These are phyloP conservation scores for Elephas maximus DNA, from an alignment of 2,113 vertebrate species.

Conservation along the genomic window DNA sequence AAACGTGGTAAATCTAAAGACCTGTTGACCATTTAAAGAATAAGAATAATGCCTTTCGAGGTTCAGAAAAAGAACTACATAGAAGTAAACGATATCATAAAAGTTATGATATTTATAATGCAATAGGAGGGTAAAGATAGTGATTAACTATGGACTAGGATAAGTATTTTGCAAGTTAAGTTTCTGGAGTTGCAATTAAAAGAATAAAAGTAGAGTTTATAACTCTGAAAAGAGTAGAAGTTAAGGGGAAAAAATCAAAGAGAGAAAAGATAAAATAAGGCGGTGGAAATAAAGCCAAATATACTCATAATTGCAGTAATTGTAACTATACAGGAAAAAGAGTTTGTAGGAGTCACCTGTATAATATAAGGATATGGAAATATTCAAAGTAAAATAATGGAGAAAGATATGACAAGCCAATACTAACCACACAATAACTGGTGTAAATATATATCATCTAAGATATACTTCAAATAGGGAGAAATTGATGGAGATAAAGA, in stretches of 20 bases:
- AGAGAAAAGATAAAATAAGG: neutral
- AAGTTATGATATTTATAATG: too few species aligned
- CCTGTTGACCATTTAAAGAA: neutral
- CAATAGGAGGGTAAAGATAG: neutral
- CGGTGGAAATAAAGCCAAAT: neutral
- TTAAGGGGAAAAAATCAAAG: neutral
- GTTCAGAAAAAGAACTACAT: neutral
- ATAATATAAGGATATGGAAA: neutral
- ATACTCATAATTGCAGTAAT: neutral
- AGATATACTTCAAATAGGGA: neutral
- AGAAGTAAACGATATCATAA: neutral
- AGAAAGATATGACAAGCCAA: neutral
- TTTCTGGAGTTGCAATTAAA: neutral
- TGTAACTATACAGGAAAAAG: neutral
- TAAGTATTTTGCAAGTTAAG: neutral
- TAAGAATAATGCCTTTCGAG: neutral
- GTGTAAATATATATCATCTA: neutral
- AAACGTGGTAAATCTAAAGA: neutral
- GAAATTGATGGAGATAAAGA: neutral
- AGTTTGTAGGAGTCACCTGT: neutral
- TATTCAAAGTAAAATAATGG: neutral
- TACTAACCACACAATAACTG: neutral
- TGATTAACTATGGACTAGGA: neutral
- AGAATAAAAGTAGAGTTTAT: neutral
- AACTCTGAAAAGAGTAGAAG: neutral